These are phyloP conservation scores for Lasioglossum villosulum DNA, from an alignment of 2,888 invertebrate genomes.

Conservation along the genomic window DNA sequence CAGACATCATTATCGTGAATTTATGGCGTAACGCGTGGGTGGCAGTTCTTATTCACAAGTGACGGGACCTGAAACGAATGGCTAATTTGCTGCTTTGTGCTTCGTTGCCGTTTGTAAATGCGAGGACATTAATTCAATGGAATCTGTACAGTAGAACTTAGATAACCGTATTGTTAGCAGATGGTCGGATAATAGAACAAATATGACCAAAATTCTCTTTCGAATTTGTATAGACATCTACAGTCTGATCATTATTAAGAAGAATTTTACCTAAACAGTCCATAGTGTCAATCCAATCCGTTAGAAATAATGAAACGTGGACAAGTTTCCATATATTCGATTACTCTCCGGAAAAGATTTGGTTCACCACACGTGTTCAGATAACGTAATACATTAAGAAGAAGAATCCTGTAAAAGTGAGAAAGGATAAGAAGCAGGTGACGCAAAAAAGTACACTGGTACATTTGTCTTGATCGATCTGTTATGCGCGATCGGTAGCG, in stretches of 20 bases:
- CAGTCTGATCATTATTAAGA: not conserved
- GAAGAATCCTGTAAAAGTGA: too few species aligned
- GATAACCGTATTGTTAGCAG: not conserved
- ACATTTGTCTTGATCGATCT: too few species aligned
- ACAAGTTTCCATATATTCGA: too few species aligned
- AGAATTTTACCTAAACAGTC: not conserved
- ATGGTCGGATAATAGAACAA: not conserved
- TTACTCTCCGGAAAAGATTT: too few species aligned
- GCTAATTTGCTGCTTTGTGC: slow-evolving; percentile 2
- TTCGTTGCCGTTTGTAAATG: slow-evolving; percentile 1
- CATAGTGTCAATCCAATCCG: not conserved
- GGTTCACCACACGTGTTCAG: too few species aligned
- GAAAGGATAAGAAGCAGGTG: too few species aligned
- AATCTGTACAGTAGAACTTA: not conserved
- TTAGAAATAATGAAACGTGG: too few species aligned
- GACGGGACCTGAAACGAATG: slow-evolving; percentile 25
- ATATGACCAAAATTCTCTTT: not conserved
- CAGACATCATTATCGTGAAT: not conserved
- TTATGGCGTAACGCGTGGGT: not conserved
- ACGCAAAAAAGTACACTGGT: too few species aligned
- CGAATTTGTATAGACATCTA: not conserved
- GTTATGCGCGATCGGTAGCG: too few species aligned
- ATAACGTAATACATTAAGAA: too few species aligned
- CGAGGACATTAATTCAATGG: not conserved
- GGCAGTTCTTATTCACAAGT: slow-evolving; percentile 17